A percentile compares a stretch with the other conserved stretches of the same genome.
Evolutionary conservation across 2,113 vertebrate species (phyloP).

Genomic region (Blennius ocellaris): DNA sequence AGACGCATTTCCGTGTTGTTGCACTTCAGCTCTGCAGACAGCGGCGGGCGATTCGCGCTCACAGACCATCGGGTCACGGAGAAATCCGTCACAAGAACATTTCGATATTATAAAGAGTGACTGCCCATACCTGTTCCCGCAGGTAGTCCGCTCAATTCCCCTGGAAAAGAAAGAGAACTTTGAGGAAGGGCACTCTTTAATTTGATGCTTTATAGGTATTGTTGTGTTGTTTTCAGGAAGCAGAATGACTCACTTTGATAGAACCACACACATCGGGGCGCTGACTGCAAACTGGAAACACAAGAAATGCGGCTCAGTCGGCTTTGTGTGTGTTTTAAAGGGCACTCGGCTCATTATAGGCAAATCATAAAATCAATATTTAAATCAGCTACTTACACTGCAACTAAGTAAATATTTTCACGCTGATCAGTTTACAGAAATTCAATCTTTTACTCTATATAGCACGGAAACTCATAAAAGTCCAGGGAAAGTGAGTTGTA

Average conservation of each 20-base stretch:
- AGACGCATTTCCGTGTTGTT: conserved; percentile 66
- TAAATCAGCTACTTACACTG: too few relatives aligned
- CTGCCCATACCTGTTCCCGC: conserved; percentile 72
- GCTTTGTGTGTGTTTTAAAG: too few relatives aligned
- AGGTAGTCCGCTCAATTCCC: conserved; percentile 60
- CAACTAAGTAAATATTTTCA: too few relatives aligned
- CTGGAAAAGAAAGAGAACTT: conserved; percentile 48
- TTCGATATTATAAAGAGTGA: not conserved
- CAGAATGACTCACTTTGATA: conserved; percentile 77
- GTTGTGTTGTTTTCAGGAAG: not conserved
- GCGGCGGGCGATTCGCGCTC: not conserved
- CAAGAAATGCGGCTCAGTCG: conserved; percentile 31
- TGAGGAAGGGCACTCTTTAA: not conserved
- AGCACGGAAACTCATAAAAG: too few relatives aligned
- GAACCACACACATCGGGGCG: conserved; percentile 77
- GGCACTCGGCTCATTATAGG: too few relatives aligned
- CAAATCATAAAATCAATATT: too few relatives aligned
- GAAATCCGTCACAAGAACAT: conserved; percentile 3
- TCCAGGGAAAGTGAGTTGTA: too few relatives aligned
- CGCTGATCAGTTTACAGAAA: too few relatives aligned
- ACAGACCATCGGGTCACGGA: rapidly evolving
- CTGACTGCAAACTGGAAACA: conserved; percentile 79
- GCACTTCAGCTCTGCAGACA: conserved; percentile 74
- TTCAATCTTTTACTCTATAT: too few relatives aligned
- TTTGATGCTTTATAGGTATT: not conserved